Evolutionary conservation across 2,113 vertebrate genomes (phyloP), one percentile per base, ranked within the genome.

Genomic region (Corydoras maculifer): DNA sequence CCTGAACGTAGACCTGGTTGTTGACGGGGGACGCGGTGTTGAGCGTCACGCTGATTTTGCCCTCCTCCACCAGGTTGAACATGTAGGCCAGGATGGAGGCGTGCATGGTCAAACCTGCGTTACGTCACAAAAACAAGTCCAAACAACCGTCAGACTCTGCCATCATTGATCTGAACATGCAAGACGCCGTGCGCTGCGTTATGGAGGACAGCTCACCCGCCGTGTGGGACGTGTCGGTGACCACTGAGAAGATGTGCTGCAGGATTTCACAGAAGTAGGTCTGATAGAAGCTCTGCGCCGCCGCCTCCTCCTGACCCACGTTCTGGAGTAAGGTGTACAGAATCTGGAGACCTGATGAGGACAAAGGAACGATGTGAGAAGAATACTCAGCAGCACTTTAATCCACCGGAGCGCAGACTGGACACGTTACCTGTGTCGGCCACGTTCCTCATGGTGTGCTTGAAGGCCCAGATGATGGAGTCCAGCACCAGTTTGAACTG

Each of bases 11-110:
- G 74, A 88, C 88, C 72, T 98, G 96, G 89, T 99, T 99, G 88
- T 85, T 98, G 77, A 92, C 84, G 62, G 94, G 90, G 75, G 83
- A 91, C 60, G 90, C 85, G 7, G 96, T 92, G 82, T 94, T 99
- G 79, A 98, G 82, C 0, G 88, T 84, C 60, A 90, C 87, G 72
- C 90, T 96, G 89, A 99, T 98, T 87, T 98, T 98, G 54, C 94
- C 94, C 86, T 99, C 97, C 88, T 99, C 97, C 80, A 99, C 94
- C 77, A 99, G 89, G 88, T 97, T 99, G 83, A 98, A 99, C 97
- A 99, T 98, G 89, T 99, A 98, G 29, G 96, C 97, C 69, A 99
- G 91, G 88, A 99, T 99, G 62, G 97, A 98, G 0, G 97, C 97
- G 32, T 99, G 97, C 97, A 99, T 99, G 59, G 96, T 98, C 82